A percentile compares a stretch with the other conserved stretches of the same genome.
Evolutionary conservation across 2,113 vertebrate genomes (phyloP).

Genomic region (Felis catus): DNA sequence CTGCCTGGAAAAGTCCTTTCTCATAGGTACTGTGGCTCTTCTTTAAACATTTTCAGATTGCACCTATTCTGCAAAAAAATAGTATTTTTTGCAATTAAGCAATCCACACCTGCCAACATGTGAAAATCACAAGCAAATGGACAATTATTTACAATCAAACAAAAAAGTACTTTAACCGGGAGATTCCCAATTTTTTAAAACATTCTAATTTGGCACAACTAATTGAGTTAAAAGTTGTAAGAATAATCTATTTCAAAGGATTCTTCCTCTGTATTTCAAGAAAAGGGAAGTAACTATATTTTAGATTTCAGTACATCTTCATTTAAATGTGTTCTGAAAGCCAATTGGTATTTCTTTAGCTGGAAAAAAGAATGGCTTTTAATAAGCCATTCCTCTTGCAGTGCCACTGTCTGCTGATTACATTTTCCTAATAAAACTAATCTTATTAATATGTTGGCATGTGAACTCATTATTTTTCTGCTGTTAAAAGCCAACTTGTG

Average conservation of each 20-base stretch:
- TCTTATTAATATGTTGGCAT: constrained; percentile 79
- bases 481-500: constrained; percentile 79
- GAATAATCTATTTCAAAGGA: not conserved
- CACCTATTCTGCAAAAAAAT: not conserved
- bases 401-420: constrained; percentile 51
- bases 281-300: constrained; percentile 16
- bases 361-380: not conserved
- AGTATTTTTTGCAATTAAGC: not conserved
- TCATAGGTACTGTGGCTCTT: not conserved
- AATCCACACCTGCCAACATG: not conserved
- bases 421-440: constrained; percentile 79
- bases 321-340: not conserved
- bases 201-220: not conserved
- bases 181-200: not conserved
- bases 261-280: not conserved
- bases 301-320: not conserved
- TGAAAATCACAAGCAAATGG: not conserved
- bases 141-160: not conserved
- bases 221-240: not conserved
- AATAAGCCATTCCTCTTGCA: not conserved
- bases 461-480: constrained; percentile 74
- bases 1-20: not conserved
- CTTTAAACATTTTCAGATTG: not conserved
- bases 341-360: not conserved
- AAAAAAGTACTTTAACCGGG: not conserved